phyloP scores from a whole-genome alignment of 2,888 invertebrate genomes.

The Phyto melanocephala region DNA sequence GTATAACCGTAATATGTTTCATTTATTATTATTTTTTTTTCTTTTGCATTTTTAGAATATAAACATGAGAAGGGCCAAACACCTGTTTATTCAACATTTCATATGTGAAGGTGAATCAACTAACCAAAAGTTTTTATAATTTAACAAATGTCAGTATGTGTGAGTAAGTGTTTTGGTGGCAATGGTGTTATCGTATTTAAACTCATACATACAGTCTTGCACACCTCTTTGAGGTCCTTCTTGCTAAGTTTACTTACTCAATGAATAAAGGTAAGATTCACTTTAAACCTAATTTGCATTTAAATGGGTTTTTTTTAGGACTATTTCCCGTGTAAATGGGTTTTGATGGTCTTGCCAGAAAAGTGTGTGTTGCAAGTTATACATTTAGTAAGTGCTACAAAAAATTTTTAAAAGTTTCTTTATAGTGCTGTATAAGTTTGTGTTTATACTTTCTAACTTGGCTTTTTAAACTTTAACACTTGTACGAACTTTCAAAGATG shows the following conservation, averaged over 20 bases:
- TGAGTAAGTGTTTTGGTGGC: background rate
- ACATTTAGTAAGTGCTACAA: background rate
- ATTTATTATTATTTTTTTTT: background rate
- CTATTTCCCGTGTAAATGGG: constrained; percentile 76
- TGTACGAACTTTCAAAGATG: constrained; percentile 1
- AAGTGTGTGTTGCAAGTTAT: background rate
- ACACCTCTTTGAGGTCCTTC: background rate
- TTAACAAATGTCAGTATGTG: constrained; percentile 2
- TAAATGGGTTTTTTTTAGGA: constrained; percentile 76
- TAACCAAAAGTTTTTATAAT: constrained; percentile 35
- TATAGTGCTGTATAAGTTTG: background rate
- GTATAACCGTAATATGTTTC: constrained; percentile 42
- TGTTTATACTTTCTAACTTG: background rate
- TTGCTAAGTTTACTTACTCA: constrained; percentile 20
- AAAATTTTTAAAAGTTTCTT: background rate
- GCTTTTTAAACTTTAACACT: background rate
- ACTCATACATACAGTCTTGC: background rate
- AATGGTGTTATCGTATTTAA: constrained; percentile 15
- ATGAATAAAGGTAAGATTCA: constrained; percentile 66
- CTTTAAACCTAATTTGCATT: constrained; percentile 77
- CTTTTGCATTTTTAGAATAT: background rate
- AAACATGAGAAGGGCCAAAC: constrained; percentile 41
- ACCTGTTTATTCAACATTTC: constrained; percentile 42
- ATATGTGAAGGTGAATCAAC: constrained; percentile 23
- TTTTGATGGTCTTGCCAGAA: constrained; percentile 63